Conservation (phyloP, 2,888 invertebrate genomes). For the Tridacna gigas region DNA sequence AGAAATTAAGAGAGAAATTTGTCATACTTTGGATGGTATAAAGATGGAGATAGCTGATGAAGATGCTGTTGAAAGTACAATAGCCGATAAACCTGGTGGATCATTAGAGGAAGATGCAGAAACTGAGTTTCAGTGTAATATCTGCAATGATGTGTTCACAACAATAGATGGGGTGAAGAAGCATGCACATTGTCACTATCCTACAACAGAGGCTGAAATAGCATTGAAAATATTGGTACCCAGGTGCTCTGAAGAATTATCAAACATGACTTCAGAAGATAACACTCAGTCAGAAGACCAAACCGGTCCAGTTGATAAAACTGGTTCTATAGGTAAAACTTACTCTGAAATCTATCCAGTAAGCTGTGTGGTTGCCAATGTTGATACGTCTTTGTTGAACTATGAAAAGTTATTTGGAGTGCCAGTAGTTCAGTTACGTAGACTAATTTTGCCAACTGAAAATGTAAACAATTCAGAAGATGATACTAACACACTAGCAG, state of each 20-base stretch:
- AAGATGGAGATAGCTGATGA: conserved; percentile 5
- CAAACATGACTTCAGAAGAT: not conserved
- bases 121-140: not conserved
- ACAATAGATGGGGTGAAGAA: not conserved
- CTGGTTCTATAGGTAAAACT: not conserved
- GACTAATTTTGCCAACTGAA: not conserved
- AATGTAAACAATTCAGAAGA: not conserved
- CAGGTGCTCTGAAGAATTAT: not conserved
- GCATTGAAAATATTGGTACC: too few relatives aligned
- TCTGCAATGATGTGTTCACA: not conserved
- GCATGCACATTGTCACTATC: not conserved
- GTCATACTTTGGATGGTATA: conserved; percentile 4
- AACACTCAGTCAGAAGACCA: not conserved
- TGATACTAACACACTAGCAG: not conserved
- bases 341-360: conserved; percentile 1
- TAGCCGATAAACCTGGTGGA: not conserved
- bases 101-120: not conserved
- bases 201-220: not conserved
- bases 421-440: conserved; percentile 3
- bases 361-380: conserved; percentile 12
- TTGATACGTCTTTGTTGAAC: not conserved
- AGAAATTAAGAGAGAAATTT: not conserved
- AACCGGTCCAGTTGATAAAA: not conserved
- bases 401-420: not conserved
- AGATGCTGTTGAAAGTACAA: not conserved